These are phyloP conservation scores for Pherbina coryleti DNA, from an alignment of 2,888 invertebrate genomes.

Conservation along the genomic window DNA sequence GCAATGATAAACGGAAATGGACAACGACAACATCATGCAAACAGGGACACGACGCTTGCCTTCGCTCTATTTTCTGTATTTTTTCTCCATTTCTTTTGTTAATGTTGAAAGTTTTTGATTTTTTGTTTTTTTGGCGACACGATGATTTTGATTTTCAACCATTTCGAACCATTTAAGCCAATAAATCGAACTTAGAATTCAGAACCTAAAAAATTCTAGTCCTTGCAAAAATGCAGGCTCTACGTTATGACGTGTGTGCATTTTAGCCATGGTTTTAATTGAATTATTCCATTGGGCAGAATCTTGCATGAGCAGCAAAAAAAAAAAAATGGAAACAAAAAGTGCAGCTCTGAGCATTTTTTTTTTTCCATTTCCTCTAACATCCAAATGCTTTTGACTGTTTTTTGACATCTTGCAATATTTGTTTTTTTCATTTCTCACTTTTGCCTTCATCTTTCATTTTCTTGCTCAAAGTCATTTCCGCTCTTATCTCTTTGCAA, in stretches of 20 bases:
- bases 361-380: neutral
- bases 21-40: constrained; percentile 3
- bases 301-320: neutral
- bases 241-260: too few relatives aligned
- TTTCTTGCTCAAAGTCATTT: neutral
- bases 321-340: neutral
- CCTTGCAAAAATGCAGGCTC: neutral
- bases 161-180: neutral
- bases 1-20: constrained; percentile 6
- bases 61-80: neutral
- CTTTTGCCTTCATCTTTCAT: neutral
- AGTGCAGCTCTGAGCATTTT: neutral
- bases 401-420: neutral
- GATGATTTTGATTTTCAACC: neutral
- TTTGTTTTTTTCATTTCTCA: neutral
- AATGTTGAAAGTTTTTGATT: neutral
- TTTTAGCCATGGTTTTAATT: constrained; percentile 1
- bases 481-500: neutral
- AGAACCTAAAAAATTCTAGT: neutral
- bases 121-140: neutral
- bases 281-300: neutral
- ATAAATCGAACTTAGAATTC: neutral
- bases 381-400: neutral
- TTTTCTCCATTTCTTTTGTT: neutral
- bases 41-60: neutral